Evolutionary conservation across 2,797 vertebrate genomes (phyloP), one percentile per base, ranked within the genome.

Genomic region (Peromyscus melanophrys): DNA sequence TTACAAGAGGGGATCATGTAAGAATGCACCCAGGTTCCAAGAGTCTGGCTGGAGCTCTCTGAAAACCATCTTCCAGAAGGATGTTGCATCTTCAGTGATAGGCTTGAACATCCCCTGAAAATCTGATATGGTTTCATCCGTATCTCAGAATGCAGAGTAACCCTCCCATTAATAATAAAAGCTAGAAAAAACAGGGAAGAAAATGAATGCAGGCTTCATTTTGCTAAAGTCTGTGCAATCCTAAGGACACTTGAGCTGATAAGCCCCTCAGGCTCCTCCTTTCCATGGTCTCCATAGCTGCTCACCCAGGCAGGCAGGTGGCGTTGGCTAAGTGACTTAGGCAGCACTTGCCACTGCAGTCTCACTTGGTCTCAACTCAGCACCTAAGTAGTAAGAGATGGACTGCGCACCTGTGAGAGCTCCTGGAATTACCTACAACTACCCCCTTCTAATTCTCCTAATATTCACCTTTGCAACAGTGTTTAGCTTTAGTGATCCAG

Each of bases 361-460:
- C 25, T 67, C 55, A 92, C 34, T 89, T 61, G 81, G 80, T 67
- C 71, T 94, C 92, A 94, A 93, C 55, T 87, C 61, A 80, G 94
- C 96, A 97, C 91, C 97, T 86, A 69, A 31, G 69, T 89, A 94
- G 63, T 73, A 77, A 85, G 61, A 92, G 75, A 92, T 67, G 31
- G 11, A 96, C 55, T 59, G 76, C 14, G 84, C 87, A 97, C 95
- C 92, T 92, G 63, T 90, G 90, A 85, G 81, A 94, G 85, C 89
- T 95, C 55, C 95, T 89, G 87, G 46, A 57, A 94, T 93, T 82
- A 92, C 46, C 67, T 76, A 91, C 87, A 76, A 46, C 17, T 77
- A 80, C 17, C 55, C 77, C 69, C 77, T 67, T 96, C 96, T 61
- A 92, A 93, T 63, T 78, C 23, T 77, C 46, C 52, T 96, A 87